Base-by-base conservation (phyloP, 2,888 invertebrate genomes). In the Cryptus viduatorius region DNA sequence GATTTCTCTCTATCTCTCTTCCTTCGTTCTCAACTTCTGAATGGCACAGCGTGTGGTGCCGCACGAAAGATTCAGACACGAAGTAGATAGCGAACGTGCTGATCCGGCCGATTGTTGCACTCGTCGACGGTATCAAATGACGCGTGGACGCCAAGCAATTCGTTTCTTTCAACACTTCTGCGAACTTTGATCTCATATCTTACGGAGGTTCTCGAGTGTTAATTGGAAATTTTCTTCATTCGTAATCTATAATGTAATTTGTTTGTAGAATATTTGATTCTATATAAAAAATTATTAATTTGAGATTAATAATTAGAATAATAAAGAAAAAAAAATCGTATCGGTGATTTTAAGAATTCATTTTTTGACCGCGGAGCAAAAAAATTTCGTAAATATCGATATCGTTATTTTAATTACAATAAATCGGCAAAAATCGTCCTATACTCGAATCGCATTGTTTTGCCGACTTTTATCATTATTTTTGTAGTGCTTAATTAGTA, bases 1-100 rank as follows among this genome's bases (percentile, higher is more conserved):
- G 84, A 75, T 86, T 85, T 65, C 76, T 83, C 86, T 80, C 71
- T 53, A 44, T 46, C 46, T 80, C 50, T 24, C 16, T 44, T 29
- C n/a, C 16, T 56, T 53, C 24, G 19, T 37, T 46, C 48, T 71
- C 53, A 37, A 44, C 59, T 72, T 19, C 44, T 72, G 42, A 72
- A 72, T 72, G 72, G 72, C 72, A 14, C 72, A 44, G 44, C 72
- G 71, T 42, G 56, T 12, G 50, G 48, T 19, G 56, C 10, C 8
- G 59, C 59, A 56, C 44, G 3, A 24, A 42, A 44, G 16, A 65
- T 50, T 50, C 76, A 10, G 50, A 50, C 61, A 14, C 48, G 14
- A 50, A 76, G 76, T 76, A 53, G 76, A 76, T 76, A 65, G 65
- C 14, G 65, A 76, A 64, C 53, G 76, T 42, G 50, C 50, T 65